phyloP scores from a whole-genome alignment of 2,113 vertebrate species.

The Atherinomorus stipes region DNA sequence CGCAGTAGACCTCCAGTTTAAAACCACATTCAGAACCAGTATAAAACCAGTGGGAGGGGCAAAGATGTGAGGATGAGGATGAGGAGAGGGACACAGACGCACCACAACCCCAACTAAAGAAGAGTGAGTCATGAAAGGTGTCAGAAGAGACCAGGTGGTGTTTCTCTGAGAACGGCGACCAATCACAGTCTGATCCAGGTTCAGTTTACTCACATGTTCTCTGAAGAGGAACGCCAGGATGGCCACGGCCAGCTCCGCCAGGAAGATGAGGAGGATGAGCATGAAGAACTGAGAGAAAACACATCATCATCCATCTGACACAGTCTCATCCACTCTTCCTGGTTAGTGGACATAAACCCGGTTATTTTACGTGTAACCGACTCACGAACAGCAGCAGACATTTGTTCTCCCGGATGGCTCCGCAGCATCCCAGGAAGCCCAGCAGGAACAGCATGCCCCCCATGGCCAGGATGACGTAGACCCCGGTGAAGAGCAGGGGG shows the following conservation, averaged over 20 bases:
- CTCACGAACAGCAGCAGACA: slow-evolving; percentile 94
- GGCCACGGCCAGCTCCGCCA: slow-evolving; percentile 93
- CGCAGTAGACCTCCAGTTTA: too few relatives aligned
- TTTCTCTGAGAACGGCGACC: too few relatives aligned
- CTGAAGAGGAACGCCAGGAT: slow-evolving; percentile 94
- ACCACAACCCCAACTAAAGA: too few relatives aligned
- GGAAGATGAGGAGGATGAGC: slow-evolving; percentile 95
- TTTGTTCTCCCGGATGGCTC: slow-evolving; percentile 93
- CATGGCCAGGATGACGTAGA: slow-evolving; percentile 91
- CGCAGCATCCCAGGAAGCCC: slow-evolving; percentile 95
- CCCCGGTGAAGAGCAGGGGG: slow-evolving; percentile 90
- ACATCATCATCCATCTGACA: not conserved
- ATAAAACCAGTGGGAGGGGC: not conserved
- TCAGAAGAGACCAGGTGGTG: too few relatives aligned
- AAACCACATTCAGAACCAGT: not conserved
- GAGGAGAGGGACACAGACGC: too few relatives aligned
- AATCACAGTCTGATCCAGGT: not conserved
- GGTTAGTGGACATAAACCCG: too few relatives aligned
- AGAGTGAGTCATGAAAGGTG: too few relatives aligned
- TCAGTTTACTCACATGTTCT: slow-evolving; percentile 86
- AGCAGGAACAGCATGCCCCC: slow-evolving; percentile 92
- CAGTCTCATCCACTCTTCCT: too few relatives aligned
- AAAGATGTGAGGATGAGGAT: too few relatives aligned
- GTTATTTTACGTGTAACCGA: slow-evolving; percentile 29
- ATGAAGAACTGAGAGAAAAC: slow-evolving; percentile 91